Evolutionary conservation across 2,113 vertebrate species (phyloP).

Genomic region (Daphoenositta chrysoptera): DNA sequence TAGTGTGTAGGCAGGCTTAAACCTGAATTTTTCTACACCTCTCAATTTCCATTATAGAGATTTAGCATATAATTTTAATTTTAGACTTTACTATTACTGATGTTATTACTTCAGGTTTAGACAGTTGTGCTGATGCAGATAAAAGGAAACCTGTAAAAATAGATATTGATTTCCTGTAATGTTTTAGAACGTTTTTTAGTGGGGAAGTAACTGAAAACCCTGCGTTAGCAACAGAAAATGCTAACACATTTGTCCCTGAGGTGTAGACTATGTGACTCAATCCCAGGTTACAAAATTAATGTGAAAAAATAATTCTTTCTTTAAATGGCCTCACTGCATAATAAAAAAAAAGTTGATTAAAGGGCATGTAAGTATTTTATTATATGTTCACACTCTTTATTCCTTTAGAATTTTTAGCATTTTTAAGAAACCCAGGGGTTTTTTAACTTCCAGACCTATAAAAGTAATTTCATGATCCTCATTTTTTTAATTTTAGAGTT

Average conservation of each 20-base stretch:
- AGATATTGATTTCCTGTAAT: constrained; percentile 52
- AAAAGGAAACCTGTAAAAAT: constrained; percentile 13
- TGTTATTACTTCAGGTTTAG: background rate
- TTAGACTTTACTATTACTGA: background rate
- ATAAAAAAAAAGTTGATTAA: background rate
- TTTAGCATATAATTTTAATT: background rate
- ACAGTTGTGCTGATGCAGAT: constrained; percentile 16
- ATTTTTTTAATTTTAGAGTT: background rate
- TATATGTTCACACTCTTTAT: background rate
- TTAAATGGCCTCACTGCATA: background rate
- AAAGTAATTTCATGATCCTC: background rate
- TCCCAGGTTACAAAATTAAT: background rate
- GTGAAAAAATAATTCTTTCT: background rate
- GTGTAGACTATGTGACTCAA: background rate
- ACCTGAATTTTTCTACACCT: background rate
- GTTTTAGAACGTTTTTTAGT: constrained; percentile 9
- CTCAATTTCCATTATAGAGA: background rate
- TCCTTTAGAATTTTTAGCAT: background rate
- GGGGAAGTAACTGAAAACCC: background rate
- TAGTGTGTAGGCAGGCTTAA: background rate
- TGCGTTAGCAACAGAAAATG: background rate
- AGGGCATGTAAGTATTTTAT: background rate
- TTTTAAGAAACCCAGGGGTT: background rate
- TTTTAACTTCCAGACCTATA: background rate
- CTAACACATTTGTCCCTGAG: background rate